Percentiles rank a stretch among this genome's conserved stretches.
phyloP scores from a whole-genome alignment of 2,113 vertebrate species.

The Echinops telfairi region DNA sequence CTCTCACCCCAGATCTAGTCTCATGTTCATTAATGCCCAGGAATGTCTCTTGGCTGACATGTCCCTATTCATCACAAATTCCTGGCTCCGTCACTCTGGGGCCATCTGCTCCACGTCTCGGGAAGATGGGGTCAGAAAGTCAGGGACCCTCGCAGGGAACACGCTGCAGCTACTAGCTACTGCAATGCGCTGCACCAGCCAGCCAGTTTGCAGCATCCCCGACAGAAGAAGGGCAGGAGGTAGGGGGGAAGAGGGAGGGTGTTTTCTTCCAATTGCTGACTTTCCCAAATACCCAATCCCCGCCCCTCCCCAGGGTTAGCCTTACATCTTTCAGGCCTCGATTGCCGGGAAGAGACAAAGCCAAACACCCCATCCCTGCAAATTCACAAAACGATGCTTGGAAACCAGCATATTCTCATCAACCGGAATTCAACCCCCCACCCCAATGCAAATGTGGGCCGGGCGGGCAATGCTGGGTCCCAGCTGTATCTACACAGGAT shows the following conservation, averaged over 20 bases:
- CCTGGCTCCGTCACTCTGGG: neutral
- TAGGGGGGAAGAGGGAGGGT: neutral
- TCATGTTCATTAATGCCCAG: slow-evolving; percentile 2
- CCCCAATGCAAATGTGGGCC: neutral
- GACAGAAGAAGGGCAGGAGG: neutral
- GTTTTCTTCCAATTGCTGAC: neutral
- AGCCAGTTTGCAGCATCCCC: neutral
- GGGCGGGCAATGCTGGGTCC: neutral
- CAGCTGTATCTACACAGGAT: slow-evolving; percentile 30
- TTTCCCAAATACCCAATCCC: neutral
- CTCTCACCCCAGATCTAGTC: slow-evolving; percentile 30
- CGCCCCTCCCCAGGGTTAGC: neutral
- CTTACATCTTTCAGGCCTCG: neutral
- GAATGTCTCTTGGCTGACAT: neutral
- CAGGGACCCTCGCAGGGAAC: neutral
- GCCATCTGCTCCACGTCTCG: neutral
- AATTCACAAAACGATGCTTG: neutral
- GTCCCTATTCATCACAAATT: neutral
- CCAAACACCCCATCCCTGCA: neutral
- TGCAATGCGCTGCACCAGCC: rapidly evolving
- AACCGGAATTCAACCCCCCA: neutral
- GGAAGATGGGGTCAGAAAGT: neutral
- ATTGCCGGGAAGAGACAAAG: neutral
- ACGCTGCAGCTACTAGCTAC: neutral
- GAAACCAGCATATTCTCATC: slow-evolving; percentile 10